Percentiles rank a stretch among this genome's conserved stretches.
phyloP scores from a whole-genome alignment of 2,113 vertebrate species.

The Dipodomys ordii region DNA sequence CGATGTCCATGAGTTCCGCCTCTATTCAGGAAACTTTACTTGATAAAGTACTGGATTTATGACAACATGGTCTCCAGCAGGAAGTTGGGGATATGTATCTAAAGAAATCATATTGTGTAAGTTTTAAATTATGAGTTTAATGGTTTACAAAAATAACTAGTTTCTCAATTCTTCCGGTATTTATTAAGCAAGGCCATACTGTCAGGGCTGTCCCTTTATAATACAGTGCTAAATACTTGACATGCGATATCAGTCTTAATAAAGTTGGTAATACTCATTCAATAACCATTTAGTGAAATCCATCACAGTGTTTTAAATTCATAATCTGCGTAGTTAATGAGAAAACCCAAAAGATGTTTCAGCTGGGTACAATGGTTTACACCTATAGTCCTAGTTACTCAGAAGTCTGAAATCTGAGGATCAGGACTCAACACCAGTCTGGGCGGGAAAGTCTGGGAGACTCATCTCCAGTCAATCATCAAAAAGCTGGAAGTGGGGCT shows the following conservation, averaged over 20 bases:
- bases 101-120: slow-evolving; percentile 60
- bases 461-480: too few relatives aligned
- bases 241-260: background rate
- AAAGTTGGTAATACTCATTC: background rate
- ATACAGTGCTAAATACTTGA: background rate
- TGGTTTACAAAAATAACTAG: slow-evolving; percentile 47
- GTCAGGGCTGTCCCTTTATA: background rate
- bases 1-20: slow-evolving; percentile 60
- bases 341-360: slow-evolving; percentile 15
- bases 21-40: slow-evolving; percentile 73
- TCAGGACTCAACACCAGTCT: too few relatives aligned
- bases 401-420: too few relatives aligned
- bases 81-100: background rate
- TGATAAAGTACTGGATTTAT: slow-evolving; percentile 64
- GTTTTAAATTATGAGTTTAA: slow-evolving; percentile 60
- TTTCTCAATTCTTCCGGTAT: slow-evolving; percentile 19
- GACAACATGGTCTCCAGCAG: slow-evolving; percentile 46
- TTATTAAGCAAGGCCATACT: background rate
- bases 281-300: slow-evolving; percentile 4
- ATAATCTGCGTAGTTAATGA: background rate
- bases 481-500: background rate
- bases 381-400: too few relatives aligned
- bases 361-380: too few relatives aligned
- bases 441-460: too few relatives aligned
- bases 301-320: background rate